phyloP scores from a whole-genome alignment of 2,113 vertebrate species.

The Vulpes ferrilata region DNA sequence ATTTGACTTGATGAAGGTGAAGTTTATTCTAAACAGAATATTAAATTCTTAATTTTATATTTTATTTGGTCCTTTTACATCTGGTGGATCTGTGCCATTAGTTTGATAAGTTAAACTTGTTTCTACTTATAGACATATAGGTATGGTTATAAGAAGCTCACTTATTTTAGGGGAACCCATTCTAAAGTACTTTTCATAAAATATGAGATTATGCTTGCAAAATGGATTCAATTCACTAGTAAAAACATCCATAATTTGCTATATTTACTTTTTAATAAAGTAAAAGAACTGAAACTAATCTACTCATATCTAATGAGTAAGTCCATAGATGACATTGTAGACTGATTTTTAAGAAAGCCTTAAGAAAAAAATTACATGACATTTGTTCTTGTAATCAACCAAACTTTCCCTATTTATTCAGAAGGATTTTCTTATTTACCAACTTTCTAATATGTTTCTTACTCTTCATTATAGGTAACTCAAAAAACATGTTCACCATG shows the following conservation, averaged over 20 bases:
- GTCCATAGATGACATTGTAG: not conserved
- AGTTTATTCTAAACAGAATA: not conserved
- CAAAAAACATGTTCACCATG: not conserved
- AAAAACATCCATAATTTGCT: not conserved
- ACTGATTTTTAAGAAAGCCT: not conserved
- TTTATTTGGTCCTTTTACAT: not conserved
- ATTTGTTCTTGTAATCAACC: not conserved
- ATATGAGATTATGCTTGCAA: not conserved
- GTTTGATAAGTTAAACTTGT: not conserved
- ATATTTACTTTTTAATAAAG: not conserved
- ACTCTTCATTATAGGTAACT: not conserved
- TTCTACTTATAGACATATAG: not conserved
- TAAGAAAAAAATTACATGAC: not conserved
- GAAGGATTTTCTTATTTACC: not conserved
- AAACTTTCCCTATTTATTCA: not conserved
- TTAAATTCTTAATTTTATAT: constrained; percentile 20
- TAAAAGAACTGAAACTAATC: not conserved
- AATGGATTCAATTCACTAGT: not conserved
- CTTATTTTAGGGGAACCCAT: not conserved
- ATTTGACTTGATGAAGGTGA: not conserved
- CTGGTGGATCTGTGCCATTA: not conserved
- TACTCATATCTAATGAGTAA: not conserved
- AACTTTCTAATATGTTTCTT: not conserved
- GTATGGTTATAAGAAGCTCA: not conserved
- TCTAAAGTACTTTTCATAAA: not conserved